Base-by-base conservation (phyloP, 2,113 vertebrate genomes). In the Indicator maculatus region DNA sequence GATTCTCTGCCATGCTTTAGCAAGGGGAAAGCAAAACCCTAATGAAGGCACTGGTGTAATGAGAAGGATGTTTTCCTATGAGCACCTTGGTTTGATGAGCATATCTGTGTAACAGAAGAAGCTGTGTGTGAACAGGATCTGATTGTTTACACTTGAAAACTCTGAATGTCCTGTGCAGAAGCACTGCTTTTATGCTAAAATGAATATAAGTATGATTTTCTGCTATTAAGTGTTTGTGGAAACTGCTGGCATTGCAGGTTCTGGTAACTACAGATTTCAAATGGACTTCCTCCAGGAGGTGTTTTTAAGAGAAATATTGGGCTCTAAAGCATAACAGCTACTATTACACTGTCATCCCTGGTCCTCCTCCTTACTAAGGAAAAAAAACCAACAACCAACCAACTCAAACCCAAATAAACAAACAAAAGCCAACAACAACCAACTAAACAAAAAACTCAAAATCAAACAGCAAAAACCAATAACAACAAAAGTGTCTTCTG, bases 1-100 rank as follows among this genome's bases (percentile, higher is more conserved):
- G 26, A 30, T 10, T 2, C 0, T 50, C 41, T 2, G 0, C 20
- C 1, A 1, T 20, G 26, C 41, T 83, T 64, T 69, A 52, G 5
- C 8, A 77, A 65, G 8, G 9, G 52, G 28, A 16, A 65, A 66
- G 6, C 0, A 1, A 75, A 74, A 52, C 16, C 41, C 44, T 55
- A 21, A 24, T 30, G 30, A 78, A 65, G 27, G 24, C 9, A 77
- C 5, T 26, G 10, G 5, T 72, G 39, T 27, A 60, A n/a, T 61
- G n/a, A 66, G 14, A 12, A 50, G 8, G 5, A 36, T 13, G 30
- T 31, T 47, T 12, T 67, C 2, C 30, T 50, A 4, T 55, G 16
- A 66, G 8, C 7, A 45, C 8, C 14, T 58, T 77, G 15, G 11
- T 76, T 53, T 52, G n/a, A 80, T 26, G n/a, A 55, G 65, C 16